A percentile compares a stretch with the other conserved stretches of the same genome.
phyloP scores from a whole-genome alignment of 2,888 invertebrate species.

The Scelioninae gen. 1 region DNA sequence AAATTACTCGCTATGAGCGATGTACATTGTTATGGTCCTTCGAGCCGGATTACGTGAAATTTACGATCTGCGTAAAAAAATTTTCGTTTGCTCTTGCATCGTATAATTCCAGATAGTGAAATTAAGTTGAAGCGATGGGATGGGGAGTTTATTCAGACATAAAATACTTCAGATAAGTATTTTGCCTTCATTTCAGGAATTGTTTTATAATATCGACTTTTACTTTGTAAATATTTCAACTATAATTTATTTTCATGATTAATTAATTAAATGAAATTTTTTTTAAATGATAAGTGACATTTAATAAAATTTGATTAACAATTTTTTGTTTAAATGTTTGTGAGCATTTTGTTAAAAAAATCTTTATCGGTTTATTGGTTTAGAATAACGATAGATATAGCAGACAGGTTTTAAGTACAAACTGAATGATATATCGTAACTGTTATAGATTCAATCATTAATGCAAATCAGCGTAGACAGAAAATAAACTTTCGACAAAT shows the following conservation, averaged over 20 bases:
- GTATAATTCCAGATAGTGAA: not conserved
- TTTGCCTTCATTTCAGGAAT: too few species aligned
- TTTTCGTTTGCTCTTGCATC: not conserved
- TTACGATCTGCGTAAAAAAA: constrained; percentile 8
- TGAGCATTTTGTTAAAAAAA: too few species aligned
- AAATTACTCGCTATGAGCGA: constrained; percentile 29
- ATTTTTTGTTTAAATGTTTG: not conserved
- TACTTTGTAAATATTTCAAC: too few species aligned
- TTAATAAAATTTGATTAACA: too few species aligned
- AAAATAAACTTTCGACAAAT: constrained; percentile 48
- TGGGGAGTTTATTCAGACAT: too few species aligned
- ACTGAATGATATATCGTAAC: constrained; percentile 23
- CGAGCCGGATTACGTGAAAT: constrained; percentile 16
- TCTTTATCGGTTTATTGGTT: not conserved
- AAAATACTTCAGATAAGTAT: too few species aligned
- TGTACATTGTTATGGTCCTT: constrained; percentile 31
- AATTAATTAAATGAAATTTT: too few species aligned
- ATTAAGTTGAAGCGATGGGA: not conserved
- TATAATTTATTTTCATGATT: too few species aligned
- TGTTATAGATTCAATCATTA: constrained; percentile 43
- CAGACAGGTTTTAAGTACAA: constrained; percentile 26
- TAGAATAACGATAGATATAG: not conserved
- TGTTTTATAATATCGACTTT: too few species aligned
- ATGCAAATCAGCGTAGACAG: constrained; percentile 34
- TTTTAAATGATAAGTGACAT: too few species aligned